These are phyloP conservation scores for Galagoides demidoff DNA, from an alignment of 2,797 vertebrate genomes.

Conservation along the genomic window DNA sequence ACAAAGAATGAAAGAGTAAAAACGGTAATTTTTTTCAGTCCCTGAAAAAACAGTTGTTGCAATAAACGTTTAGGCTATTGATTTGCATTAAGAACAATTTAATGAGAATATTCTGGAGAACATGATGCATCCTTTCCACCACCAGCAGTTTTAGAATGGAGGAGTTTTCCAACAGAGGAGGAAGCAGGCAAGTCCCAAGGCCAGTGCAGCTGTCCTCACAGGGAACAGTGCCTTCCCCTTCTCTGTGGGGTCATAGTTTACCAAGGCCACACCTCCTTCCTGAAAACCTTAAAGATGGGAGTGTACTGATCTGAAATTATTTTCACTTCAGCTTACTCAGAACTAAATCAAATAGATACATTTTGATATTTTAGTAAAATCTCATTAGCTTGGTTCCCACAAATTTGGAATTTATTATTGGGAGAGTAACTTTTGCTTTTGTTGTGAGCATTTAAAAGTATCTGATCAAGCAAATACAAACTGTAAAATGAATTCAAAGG, in stretches of 20 bases:
- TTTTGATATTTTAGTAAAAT: slow-evolving; percentile 8
- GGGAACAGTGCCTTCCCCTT: background rate
- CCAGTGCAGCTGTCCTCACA: background rate
- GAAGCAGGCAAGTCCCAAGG: background rate
- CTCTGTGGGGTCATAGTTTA: background rate
- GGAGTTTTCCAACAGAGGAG: background rate
- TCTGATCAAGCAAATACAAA: slow-evolving; percentile 12
- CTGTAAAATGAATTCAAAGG: background rate
- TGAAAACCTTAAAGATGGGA: background rate
- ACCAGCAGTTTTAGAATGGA: background rate
- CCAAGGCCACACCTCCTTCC: background rate
- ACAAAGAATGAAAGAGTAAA: background rate
- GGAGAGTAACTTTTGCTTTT: slow-evolving; percentile 36
- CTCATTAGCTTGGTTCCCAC: background rate
- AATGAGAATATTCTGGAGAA: background rate
- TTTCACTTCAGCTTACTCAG: background rate
- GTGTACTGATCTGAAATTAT: background rate
- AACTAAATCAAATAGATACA: background rate
- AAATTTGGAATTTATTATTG: background rate
- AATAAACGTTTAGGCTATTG: background rate
- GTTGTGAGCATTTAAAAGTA: slow-evolving; percentile 39
- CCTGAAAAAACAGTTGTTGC: background rate
- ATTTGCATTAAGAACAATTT: slow-evolving; percentile 16
- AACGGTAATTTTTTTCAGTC: background rate
- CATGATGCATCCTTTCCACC: background rate